A percentile compares a stretch with the other conserved stretches of the same genome.
Conservation (phyloP, 53 echinoderm and acorn worm species). For the Zoroaster sp. region DNA sequence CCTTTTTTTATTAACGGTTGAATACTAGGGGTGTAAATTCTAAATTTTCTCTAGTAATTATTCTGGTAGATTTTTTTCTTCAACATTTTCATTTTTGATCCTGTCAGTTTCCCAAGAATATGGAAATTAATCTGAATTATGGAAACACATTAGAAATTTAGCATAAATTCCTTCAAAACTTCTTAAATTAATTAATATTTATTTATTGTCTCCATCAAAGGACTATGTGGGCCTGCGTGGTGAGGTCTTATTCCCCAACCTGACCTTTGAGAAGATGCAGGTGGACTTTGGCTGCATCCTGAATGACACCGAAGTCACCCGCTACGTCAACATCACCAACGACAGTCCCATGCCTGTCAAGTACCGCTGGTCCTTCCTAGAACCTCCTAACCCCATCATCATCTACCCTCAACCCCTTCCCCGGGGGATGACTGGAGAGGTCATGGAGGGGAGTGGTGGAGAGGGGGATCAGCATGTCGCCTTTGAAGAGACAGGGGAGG, state of each 20-base stretch:
- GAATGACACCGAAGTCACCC: constrained; percentile 98
- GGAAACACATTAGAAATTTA: neutral
- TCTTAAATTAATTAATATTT: neutral
- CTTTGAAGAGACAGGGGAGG: constrained; percentile 50
- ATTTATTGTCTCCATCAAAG: constrained; percentile 29
- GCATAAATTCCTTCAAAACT: neutral
- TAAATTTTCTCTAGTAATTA: too few relatives aligned
- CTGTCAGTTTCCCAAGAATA: too few relatives aligned
- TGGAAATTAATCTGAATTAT: neutral
- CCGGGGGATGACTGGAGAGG: constrained; percentile 12
- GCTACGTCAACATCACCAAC: constrained; percentile 96
- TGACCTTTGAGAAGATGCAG: constrained; percentile 92
- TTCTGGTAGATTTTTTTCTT: too few relatives aligned
- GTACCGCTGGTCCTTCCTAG: constrained; percentile 98
- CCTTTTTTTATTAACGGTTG: too few relatives aligned
- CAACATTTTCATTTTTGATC: too few relatives aligned
- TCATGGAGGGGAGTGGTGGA: constrained; percentile 16
- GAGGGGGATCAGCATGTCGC: constrained; percentile 65
- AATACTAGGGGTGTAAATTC: too few relatives aligned
- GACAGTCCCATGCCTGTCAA: constrained; percentile 96
- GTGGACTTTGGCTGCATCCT: constrained; percentile 99
- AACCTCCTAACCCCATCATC: constrained; percentile 81
- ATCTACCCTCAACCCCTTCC: constrained; percentile 84
- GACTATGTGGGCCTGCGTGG: constrained; percentile 93
- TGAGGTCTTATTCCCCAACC: constrained; percentile 97